Evolutionary conservation across 1,140 invertebrate species (phyloP).

Genomic region (Cherax destructor): DNA sequence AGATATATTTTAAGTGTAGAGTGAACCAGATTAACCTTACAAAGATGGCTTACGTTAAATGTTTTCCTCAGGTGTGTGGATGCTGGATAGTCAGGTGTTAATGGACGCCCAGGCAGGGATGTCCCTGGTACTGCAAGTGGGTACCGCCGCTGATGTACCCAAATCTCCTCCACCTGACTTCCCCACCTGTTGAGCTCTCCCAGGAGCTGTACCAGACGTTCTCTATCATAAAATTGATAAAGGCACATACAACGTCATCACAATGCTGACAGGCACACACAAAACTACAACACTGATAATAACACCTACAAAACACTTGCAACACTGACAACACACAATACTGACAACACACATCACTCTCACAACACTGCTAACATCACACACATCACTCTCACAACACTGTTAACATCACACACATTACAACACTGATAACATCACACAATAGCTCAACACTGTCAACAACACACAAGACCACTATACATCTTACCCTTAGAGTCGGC

Average conservation of each 20-base stretch:
- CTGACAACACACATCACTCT: too few relatives aligned
- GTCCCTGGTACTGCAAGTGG: slow-evolving; percentile 32
- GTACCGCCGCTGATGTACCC: not conserved
- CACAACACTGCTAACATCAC: not conserved
- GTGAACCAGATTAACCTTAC: too few relatives aligned
- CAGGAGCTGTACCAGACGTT: not conserved
- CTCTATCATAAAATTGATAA: not conserved
- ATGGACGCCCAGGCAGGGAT: slow-evolving; percentile 4
- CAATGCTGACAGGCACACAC: not conserved
- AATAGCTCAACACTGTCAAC: not conserved
- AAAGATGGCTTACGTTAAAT: too few relatives aligned
- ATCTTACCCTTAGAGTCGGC: too few relatives aligned
- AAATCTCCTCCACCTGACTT: slow-evolving; percentile 7
- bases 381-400: not conserved
- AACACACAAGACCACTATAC: not conserved
- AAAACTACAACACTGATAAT: not conserved
- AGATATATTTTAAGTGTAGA: too few relatives aligned
- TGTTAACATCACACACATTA: not conserved
- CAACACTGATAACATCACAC: not conserved
- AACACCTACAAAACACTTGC: not conserved
- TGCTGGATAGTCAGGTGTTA: slow-evolving; percentile 5
- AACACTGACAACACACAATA: not conserved
- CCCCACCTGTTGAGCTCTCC: slow-evolving; percentile 33
- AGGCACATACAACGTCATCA: not conserved
- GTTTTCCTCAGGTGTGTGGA: slow-evolving; percentile 18